Percentiles rank a stretch among this genome's conserved stretches.
phyloP scores from a whole-genome alignment of 2,797 vertebrate species.

The Chromobotia macracanthus region DNA sequence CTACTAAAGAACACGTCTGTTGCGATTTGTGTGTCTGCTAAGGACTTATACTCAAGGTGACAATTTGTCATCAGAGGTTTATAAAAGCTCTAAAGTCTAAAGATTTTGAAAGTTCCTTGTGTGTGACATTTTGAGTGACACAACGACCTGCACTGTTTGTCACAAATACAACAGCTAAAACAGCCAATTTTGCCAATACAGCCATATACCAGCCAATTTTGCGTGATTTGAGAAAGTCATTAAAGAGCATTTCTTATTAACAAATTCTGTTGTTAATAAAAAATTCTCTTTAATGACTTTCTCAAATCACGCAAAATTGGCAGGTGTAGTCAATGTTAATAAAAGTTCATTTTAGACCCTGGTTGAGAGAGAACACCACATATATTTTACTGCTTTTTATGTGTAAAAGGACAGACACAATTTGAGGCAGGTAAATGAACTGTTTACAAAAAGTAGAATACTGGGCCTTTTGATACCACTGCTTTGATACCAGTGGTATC shows the following conservation, averaged over 20 bases:
- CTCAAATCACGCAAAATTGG: background rate
- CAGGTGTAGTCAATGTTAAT: background rate
- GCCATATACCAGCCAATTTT: too few relatives aligned
- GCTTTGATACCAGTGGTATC: too few relatives aligned
- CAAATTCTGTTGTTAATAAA: background rate
- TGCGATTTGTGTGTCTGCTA: too few relatives aligned
- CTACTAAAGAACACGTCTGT: too few relatives aligned
- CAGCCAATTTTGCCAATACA: too few relatives aligned
- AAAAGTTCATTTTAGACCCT: background rate
- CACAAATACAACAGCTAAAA: background rate
- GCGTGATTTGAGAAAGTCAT: too few relatives aligned
- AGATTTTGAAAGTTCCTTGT: too few relatives aligned
- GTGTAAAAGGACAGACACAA: background rate
- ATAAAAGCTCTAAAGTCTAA: too few relatives aligned
- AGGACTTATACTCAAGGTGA: background rate
- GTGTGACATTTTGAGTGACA: background rate
- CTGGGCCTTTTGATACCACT: conserved; percentile 16
- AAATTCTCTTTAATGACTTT: background rate
- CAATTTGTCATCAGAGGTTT: too few relatives aligned
- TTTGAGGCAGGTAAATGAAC: conserved; percentile 10
- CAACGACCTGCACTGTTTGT: background rate
- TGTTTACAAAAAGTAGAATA: conserved; percentile 19
- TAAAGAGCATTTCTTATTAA: too few relatives aligned
- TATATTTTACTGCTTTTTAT: background rate
- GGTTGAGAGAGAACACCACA: too few relatives aligned